phyloP scores from a whole-genome alignment of 35 echinoderm and acorn worm species.

The Lytechinus variegatus region DNA sequence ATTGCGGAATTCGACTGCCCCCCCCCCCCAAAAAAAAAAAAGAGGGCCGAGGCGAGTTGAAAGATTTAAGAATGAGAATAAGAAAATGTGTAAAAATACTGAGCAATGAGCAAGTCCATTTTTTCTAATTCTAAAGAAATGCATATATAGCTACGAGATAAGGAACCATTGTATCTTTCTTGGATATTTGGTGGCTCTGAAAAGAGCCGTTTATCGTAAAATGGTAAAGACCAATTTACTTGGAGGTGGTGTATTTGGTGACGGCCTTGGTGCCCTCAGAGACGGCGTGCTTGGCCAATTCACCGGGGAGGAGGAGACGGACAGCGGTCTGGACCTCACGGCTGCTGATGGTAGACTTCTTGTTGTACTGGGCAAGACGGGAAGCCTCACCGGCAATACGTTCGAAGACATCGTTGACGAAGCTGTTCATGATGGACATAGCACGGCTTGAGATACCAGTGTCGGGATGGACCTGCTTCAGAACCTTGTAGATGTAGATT shows the following conservation, averaged over 20 bases:
- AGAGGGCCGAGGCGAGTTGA: too few relatives aligned
- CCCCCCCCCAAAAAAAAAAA: too few relatives aligned
- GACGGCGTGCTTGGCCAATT: conserved; percentile 94
- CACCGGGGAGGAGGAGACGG: conserved; percentile 87
- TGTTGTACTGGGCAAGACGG: conserved; percentile 90
- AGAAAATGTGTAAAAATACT: too few relatives aligned
- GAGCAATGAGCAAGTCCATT: too few relatives aligned
- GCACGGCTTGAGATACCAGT: conserved; percentile 90
- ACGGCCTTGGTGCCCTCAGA: conserved; percentile 83
- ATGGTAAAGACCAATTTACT: conserved; percentile 38
- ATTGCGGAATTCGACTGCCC: too few relatives aligned
- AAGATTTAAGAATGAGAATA: too few relatives aligned
- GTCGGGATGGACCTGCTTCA: conserved; percentile 98
- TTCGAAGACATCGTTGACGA: conserved; percentile 93
- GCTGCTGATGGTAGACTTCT: conserved; percentile 91
- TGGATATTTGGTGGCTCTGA: conserved; percentile 75
- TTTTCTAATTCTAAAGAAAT: too few relatives aligned
- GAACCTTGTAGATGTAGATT: conserved; percentile 98
- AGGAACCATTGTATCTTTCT: conserved; percentile 54
- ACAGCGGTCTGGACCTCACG: conserved; percentile 85
- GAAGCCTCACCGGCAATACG: conserved; percentile 84
- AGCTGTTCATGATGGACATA: conserved; percentile 99
- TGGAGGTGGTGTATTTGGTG: conserved; percentile 80
- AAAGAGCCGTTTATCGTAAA: conserved; percentile 67
- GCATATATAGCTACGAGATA: too few relatives aligned